Percentiles rank a stretch among this genome's conserved stretches.
Evolutionary conservation across 2,888 invertebrate genomes (phyloP).

Genomic region (Pammene fasciana): DNA sequence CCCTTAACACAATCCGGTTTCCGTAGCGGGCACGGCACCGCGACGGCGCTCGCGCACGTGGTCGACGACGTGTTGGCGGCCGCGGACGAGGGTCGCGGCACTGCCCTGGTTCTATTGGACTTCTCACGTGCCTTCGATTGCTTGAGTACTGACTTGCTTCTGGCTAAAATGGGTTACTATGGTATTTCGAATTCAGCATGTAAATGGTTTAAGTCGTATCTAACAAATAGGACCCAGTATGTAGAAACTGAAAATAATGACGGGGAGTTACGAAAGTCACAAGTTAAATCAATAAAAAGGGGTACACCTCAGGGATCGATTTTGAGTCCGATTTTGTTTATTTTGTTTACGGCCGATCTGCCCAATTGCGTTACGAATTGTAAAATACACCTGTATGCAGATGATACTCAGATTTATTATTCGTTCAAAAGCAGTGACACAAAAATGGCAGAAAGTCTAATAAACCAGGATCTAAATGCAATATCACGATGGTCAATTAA

Average conservation of each 20-base stretch:
- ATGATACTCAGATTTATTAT: constrained; percentile 13
- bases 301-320: constrained; percentile 17
- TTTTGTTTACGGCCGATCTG: constrained; percentile 15
- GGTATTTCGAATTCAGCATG: constrained; percentile 29
- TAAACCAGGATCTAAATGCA: neutral
- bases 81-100: constrained; percentile 30
- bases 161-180: constrained; percentile 30
- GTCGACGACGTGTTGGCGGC: constrained; percentile 39
- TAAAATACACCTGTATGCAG: constrained; percentile 11
- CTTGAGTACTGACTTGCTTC: constrained; percentile 20
- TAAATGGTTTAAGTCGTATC: constrained; percentile 40
- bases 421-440: constrained; percentile 4
- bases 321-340: constrained; percentile 14
- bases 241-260: constrained; percentile 5
- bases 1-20: constrained; percentile 41
- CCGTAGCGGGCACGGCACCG: constrained; percentile 36
- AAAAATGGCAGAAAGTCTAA: neutral
- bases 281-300: neutral
- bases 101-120: too few species aligned
- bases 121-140: too few species aligned
- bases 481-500: neutral
- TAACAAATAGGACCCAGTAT: constrained; percentile 23
- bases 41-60: constrained; percentile 40
- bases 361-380: neutral
- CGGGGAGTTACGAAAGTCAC: neutral